Evolutionary conservation across 2,888 invertebrate genomes (phyloP), one percentile per base, ranked within the genome.

Genomic region (Lymantria monacha): DNA sequence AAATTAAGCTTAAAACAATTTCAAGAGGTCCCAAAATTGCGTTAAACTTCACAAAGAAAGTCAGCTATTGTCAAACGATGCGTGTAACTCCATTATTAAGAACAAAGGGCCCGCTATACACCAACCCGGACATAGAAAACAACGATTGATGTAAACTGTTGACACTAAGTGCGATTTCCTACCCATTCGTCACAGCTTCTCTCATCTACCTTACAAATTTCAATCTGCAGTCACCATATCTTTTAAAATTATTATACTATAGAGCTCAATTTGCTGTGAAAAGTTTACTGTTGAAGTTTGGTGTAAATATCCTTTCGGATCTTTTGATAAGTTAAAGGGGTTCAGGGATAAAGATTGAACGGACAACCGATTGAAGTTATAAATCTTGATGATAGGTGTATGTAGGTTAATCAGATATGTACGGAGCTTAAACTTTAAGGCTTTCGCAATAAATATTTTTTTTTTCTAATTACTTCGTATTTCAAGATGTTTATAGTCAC

Each of bases 91-190:
- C 61, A 68, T 61, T 70, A 70, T 71, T 66, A 78, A 78, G 70
- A 74, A 83, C 85, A 85, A 86, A 86, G 83, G 50, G 43, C 49
- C 55, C 55, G 69, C 53, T 67, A 67, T 73, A 70, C 71, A 55
- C 9, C 7, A 7, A 30, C 42, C 66, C 70, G 46, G 44, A 36
- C 43, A 42, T 54, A 55, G 51, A 64, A 57, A 53, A 67, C 56
- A 54, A 48, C 58, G 59, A 64, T 64, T 56, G 49, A 81, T 86
- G 78, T 87, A 83, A 86, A 86, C 86, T 85, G 89, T 85, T 87
- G 90, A 90, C 89, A 87, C 85, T 90, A 85, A 90, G 87, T 63
- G 82, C 85, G 80, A 86, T 87, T 87, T 85, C 81, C 76, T 87
- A 81, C 82, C 73, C 64, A 83, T 87, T 85, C 76, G 85, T 74